A percentile compares a stretch with the other conserved stretches of the same genome.
These are phyloP conservation scores for Xiphorhynchus elegans DNA, from an alignment of 2,113 vertebrate genomes.

Conservation along the genomic window DNA sequence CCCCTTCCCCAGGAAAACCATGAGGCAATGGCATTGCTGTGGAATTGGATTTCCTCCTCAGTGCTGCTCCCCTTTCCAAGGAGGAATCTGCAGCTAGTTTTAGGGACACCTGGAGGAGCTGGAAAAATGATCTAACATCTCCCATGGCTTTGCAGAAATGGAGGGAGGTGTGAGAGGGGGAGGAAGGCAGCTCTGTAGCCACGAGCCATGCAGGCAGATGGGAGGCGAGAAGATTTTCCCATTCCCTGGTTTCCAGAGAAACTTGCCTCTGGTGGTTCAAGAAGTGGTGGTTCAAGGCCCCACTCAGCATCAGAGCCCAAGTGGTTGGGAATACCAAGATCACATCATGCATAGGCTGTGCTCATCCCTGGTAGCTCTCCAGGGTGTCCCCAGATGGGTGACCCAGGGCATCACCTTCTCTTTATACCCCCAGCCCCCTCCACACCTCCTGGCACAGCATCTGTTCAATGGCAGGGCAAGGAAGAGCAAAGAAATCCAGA, in stretches of 20 bases:
- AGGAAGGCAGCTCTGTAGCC: constrained; percentile 33
- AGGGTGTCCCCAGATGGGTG: not conserved
- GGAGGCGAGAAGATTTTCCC: constrained; percentile 36
- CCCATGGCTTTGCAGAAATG: not conserved
- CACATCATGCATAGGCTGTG: too few species aligned
- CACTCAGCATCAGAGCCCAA: not conserved
- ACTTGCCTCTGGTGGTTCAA: not conserved
- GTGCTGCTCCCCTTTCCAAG: not conserved
- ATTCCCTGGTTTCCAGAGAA: constrained; percentile 34
- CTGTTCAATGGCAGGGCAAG: not conserved
- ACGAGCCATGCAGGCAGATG: constrained; percentile 1
- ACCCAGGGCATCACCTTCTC: not conserved
- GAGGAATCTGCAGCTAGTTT: not conserved
- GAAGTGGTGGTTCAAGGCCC: not conserved
- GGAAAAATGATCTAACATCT: constrained; percentile 36
- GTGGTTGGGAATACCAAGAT: not conserved
- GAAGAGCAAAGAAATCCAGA: not conserved
- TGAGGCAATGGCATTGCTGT: rapidly evolving
- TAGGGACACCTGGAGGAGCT: constrained; percentile 44
- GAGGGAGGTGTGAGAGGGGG: constrained; percentile 52
- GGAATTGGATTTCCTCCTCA: not conserved
- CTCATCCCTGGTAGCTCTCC: not conserved
- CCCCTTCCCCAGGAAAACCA: not conserved
- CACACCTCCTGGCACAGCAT: not conserved
- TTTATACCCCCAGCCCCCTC: not conserved